Conservation (phyloP, 37 sponge, comb jelly and placozoan genomes). For the Trichoplax adhaerens region DNA sequence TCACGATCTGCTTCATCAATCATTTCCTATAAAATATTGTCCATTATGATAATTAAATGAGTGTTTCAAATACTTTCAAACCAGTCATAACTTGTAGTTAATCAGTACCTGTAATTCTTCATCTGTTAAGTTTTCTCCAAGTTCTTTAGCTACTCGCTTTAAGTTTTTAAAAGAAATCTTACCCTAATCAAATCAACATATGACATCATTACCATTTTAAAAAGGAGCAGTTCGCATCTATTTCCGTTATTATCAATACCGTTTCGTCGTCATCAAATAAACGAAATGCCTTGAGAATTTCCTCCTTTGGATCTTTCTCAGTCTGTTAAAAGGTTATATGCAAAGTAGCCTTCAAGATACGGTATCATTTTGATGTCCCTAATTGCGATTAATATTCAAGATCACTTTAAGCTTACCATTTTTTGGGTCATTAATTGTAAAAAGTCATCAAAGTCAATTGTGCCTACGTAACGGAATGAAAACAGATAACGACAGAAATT, state of each 20-base stretch:
- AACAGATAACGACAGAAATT: no score
- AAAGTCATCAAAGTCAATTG: constrained; percentile 93
- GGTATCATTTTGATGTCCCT: background rate
- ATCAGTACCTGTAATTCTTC: constrained; percentile 74
- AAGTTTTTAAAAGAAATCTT: constrained; percentile 93
- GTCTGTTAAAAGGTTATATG: constrained; percentile 19
- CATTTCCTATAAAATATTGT: constrained; percentile 63
- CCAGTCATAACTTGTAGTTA: no score
- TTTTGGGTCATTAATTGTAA: constrained; percentile 94
- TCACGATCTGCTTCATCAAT: constrained; percentile 98
- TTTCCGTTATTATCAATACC: constrained; percentile 9
- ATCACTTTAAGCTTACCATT: constrained; percentile 43
- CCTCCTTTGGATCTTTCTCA: constrained; percentile 94
- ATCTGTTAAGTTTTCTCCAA: constrained; percentile 95
- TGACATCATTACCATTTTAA: constrained; percentile 1
- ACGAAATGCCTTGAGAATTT: constrained; percentile 88
- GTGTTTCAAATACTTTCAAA: no score
- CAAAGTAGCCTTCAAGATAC: background rate
- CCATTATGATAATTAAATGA: background rate
- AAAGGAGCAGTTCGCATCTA: background rate
- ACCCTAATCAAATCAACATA: constrained; percentile 28
- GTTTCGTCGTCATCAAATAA: constrained; percentile 98
- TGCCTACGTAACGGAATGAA: constrained; percentile 25
- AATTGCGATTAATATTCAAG: background rate
- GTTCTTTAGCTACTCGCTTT: constrained; percentile 94